Conservation (phyloP, 2,113 vertebrate species). For the Lamprologus lemairii region DNA sequence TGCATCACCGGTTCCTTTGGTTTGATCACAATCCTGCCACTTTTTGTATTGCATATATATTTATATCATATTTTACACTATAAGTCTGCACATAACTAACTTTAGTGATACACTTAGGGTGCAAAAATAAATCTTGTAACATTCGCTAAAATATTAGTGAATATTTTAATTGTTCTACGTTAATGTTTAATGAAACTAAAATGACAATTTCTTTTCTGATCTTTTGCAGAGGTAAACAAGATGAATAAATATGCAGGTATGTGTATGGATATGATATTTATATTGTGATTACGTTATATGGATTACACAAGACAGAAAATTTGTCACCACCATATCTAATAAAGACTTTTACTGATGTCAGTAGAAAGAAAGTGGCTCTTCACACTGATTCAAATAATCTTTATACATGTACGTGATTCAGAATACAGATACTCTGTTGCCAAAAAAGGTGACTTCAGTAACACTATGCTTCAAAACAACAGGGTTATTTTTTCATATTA, state of each 20-base stretch:
- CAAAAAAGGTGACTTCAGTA: background rate
- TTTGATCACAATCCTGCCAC: background rate
- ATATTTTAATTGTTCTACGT: background rate
- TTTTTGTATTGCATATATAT: background rate
- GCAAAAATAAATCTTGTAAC: background rate
- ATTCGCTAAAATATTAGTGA: rapidly evolving
- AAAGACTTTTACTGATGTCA: background rate
- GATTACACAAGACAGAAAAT: rapidly evolving
- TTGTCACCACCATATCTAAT: background rate
- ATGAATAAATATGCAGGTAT: slow-evolving; percentile 20
- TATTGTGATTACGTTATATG: background rate
- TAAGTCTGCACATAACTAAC: background rate
- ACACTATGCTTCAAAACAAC: background rate
- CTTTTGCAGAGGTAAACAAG: slow-evolving; percentile 12
- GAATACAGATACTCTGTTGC: background rate
- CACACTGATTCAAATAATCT: background rate
- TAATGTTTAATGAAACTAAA: background rate
- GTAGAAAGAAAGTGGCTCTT: background rate
- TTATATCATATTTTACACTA: background rate
- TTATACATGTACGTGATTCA: background rate
- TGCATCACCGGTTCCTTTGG: background rate
- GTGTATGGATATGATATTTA: background rate
- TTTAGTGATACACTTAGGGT: background rate
- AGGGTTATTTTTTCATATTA: background rate
- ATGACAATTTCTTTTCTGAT: background rate